Conservation (phyloP, 2,888 invertebrate species). For the Diaprepes abbreviatus region DNA sequence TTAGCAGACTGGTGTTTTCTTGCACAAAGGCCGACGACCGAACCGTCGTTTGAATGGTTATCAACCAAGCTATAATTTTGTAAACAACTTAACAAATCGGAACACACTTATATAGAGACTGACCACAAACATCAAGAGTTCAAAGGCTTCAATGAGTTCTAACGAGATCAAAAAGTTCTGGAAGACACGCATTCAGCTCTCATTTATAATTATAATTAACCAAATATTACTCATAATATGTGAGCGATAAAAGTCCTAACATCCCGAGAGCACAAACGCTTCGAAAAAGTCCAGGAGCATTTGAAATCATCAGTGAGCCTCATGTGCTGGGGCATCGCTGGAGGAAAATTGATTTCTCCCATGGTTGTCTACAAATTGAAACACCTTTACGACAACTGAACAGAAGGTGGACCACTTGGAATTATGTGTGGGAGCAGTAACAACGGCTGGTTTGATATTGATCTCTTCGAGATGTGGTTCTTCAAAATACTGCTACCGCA, state of each 20-base stretch:
- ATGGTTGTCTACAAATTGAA: constrained; percentile 12
- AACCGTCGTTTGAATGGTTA: no score
- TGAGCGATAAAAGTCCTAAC: no score
- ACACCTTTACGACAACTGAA: constrained; percentile 13
- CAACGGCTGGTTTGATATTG: constrained; percentile 21
- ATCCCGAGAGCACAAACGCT: no score
- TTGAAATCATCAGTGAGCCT: no score
- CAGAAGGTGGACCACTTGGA: constrained; percentile 2
- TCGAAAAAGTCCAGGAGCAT: no score
- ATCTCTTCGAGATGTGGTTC: constrained; percentile 14
- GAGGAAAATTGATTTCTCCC: no score
- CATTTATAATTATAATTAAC: constrained; percentile 9
- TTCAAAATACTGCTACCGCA: constrained; percentile 11
- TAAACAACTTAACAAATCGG: no score
- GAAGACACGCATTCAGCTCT: background rate
- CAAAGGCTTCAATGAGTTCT: background rate
- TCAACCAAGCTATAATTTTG: no score
- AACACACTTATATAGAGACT: background rate
- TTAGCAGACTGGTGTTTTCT: no score
- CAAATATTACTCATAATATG: background rate
- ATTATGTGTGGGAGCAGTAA: background rate
- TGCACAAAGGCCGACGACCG: no score
- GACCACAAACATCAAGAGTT: background rate
- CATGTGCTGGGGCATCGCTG: background rate
- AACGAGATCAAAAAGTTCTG: background rate